Conservation (phyloP, 2,888 invertebrate species). For the Lepidochitona cinerea region DNA sequence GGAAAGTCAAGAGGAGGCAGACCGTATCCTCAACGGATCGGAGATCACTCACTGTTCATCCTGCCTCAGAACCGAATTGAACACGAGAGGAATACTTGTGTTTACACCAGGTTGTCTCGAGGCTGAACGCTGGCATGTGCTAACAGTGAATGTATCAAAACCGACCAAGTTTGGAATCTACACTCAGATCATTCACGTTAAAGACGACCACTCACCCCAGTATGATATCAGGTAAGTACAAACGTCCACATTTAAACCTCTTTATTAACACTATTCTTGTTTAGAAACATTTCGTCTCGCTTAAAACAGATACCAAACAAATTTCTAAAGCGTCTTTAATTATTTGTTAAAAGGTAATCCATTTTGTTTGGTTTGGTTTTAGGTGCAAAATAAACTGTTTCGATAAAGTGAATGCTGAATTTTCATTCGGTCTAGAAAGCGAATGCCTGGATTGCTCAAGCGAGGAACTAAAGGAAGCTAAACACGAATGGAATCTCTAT, state of each 20-base stretch:
- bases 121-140: constrained; percentile 18
- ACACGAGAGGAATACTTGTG: neutral
- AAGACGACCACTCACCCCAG: constrained; percentile 41
- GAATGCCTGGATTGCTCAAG: neutral
- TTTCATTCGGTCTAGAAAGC: neutral
- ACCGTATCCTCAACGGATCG: neutral
- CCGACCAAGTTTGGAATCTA: constrained; percentile 23
- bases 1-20: neutral
- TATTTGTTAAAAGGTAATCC: too few relatives aligned
- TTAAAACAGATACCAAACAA: too few relatives aligned
- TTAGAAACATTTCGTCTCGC: too few relatives aligned
- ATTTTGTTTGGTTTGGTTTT: neutral
- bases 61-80: neutral
- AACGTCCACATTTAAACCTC: too few relatives aligned
- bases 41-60: neutral
- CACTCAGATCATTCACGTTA: constrained; percentile 37
- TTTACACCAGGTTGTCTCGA: neutral
- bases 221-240: constrained; percentile 37
- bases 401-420: neutral
- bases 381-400: neutral
- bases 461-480: neutral
- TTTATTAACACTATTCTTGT: too few relatives aligned
- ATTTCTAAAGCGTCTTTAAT: too few relatives aligned
- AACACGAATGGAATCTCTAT: neutral
- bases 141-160: constrained; percentile 34